Percentiles rank a stretch among this genome's conserved stretches.
Evolutionary conservation across 2,797 vertebrate genomes (phyloP).

Genomic region (Mus minutoides): DNA sequence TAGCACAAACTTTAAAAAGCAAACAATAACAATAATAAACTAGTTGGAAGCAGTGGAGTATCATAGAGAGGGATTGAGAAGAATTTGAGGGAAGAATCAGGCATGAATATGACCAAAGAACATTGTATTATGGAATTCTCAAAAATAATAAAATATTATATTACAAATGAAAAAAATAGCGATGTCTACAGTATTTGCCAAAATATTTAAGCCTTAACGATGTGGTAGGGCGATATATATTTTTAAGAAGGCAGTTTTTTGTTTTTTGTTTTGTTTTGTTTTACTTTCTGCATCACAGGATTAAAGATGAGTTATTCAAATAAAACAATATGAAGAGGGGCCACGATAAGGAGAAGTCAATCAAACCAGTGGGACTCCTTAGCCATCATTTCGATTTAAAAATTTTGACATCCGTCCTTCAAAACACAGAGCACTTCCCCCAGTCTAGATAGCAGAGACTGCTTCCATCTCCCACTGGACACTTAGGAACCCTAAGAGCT

Average conservation of each 20-base stretch:
- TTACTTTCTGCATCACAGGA: not conserved
- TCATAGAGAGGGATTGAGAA: too few species aligned
- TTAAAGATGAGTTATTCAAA: slow-evolving; percentile 43
- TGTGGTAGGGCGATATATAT: not conserved
- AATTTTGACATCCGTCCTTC: slow-evolving; percentile 36
- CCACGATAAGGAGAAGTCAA: not conserved
- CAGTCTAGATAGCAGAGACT: slow-evolving; percentile 51
- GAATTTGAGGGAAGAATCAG: not conserved
- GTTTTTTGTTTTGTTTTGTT: too few species aligned
- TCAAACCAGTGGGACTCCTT: not conserved
- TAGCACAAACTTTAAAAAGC: not conserved
- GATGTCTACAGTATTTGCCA: not conserved
- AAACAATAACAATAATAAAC: not conserved
- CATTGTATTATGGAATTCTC: not conserved
- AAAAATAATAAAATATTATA: not conserved
- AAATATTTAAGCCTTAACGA: not conserved
- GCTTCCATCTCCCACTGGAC: not conserved
- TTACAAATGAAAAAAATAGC: not conserved
- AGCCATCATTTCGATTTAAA: slow-evolving; percentile 50
- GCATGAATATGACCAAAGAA: not conserved
- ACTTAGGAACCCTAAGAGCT: not conserved
- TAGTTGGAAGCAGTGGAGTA: not conserved
- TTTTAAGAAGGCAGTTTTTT: too few species aligned
- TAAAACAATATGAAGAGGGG: not conserved
- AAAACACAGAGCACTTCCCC: slow-evolving; percentile 54